Base-by-base conservation (phyloP, 2,113 vertebrate species). In the Brachionichthys hirsutus region DNA sequence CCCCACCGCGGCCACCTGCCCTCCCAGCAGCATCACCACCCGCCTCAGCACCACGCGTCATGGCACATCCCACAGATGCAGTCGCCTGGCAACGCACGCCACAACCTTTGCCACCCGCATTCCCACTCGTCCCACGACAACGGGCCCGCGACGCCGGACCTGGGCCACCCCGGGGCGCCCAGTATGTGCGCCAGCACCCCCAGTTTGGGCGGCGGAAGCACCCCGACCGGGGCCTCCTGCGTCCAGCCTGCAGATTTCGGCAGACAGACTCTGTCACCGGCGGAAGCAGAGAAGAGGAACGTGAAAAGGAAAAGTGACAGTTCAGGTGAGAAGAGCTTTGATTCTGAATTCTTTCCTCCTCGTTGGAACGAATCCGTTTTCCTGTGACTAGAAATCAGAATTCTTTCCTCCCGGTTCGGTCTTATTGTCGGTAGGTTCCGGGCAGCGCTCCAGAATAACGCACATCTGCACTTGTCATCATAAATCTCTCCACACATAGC, bases 251-350 rank as follows among this genome's bases (percentile, higher is more conserved):
- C 94, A 55, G 97, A 99, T 87, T 99, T 96, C 81, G 94, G 94
- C 75, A 92, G 94, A 78, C 95, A 97, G 86, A 93, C 94, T 57
- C 88, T 96, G 85, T 98, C 94, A 65, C 94, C 97, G 9, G 92
- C 91, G 17, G 97, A 99, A 81, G 94, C 92, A 0, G 96, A 99
- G 87, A 99, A 98, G 89, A 90, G 95, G 70, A 92, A 86, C 50
- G 70, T 91, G 74, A 98, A 99, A 73, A 92, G 96, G 84, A 98
- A 98, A 91, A 96, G 95, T 87, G 96, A 99, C 89, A 96, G 95
- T 76, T 97, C 95, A 94, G 97, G 97, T 99, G 93, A 93, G 89
- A 66, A 1, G 45, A 42, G 40, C 4, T 11, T 10, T 56, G 34
- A 19, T 17, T 14, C 40, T 9, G 0, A 4, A 8, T 22, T 51